Evolutionary conservation across 2,113 vertebrate genomes (phyloP).

Genomic region (Menura novaehollandiae): DNA sequence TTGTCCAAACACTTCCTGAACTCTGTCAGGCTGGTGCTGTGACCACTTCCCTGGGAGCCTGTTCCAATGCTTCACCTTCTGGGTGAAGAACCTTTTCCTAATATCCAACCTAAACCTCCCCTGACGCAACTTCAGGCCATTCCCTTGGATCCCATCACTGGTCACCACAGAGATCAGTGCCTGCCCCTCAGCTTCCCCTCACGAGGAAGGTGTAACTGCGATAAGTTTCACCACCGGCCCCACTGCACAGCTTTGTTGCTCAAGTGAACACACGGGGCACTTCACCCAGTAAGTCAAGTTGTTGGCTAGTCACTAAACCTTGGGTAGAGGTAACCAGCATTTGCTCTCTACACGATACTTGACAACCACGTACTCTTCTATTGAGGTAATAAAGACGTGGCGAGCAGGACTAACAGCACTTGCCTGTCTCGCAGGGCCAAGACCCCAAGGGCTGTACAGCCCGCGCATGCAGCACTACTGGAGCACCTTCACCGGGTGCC

Average conservation of each 20-base stretch:
- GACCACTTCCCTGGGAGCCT: not conserved
- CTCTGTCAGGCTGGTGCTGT: not conserved
- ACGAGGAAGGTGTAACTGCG: not conserved
- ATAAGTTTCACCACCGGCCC: accelerated
- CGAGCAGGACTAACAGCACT: not conserved
- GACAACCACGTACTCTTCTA: not conserved
- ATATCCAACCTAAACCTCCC: not conserved
- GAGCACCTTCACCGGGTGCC: too few species aligned
- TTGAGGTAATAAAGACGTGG: not conserved
- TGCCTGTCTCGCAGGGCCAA: too few species aligned
- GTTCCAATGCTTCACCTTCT: not conserved
- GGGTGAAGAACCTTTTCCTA: not conserved
- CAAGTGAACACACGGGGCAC: accelerated
- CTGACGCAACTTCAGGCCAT: not conserved
- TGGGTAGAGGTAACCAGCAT: not conserved
- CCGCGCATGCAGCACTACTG: accelerated
- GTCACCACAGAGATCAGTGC: not conserved
- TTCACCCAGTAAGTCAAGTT: not conserved
- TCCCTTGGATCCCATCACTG: not conserved
- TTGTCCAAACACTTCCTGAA: not conserved
- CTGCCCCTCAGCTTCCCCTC: not conserved
- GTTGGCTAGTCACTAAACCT: not conserved
- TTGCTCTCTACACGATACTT: accelerated
- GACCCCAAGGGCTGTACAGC: accelerated
- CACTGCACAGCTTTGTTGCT: not conserved